Evolutionary conservation across 2,113 vertebrate genomes (phyloP), one percentile per base, ranked within the genome.

Genomic region (Phasianus colchicus): DNA sequence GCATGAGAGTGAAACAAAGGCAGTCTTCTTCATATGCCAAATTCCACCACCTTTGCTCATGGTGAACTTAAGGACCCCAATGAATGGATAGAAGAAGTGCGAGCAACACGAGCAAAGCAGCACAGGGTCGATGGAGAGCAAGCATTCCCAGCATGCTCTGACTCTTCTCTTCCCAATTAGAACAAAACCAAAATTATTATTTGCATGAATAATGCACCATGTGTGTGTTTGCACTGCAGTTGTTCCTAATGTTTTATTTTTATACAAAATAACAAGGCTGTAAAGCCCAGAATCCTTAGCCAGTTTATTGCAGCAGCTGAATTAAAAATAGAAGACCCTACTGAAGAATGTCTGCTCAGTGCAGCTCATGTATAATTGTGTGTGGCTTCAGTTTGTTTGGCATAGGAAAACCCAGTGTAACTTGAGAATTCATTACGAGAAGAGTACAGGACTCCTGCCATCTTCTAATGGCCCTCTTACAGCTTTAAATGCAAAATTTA

Each of bases 361-460:
- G 77, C 58, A 92, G 92, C 75, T 1, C 38, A 60, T 87, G 93
- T 78, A 88, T 92, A 91, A 95, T 89, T 69, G 96, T 93, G 79
- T 96, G 97, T 96, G 98, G 96, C 95, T 97, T 97, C 95, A 95
- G 96, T 94, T 97, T 97, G 95, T 97, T 97, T 98, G 97, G 96
- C 96, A 76, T 34, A 77, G 89, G 96, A 89, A 91, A 94, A 92
- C 81, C 95, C 57, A 38, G 70, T 91, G 97, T 97, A 98, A 98
- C 96, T 85, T 57, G 97, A 98, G 97, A 97, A 94, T 97, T 98
- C 97, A 98, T 98, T 97, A 98, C 82, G 36, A 97, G 97, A 95
- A 92, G 86, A 97, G 89, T 93, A 65, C 96, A 98, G 98, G 97
- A 95, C 97, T 96, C 94, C 97, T 98, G 97, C 97, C 98, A 97